Percentiles rank a stretch among this genome's conserved stretches.
Evolutionary conservation across 1,140 invertebrate genomes (phyloP).

Genomic region (Acyrthosiphon pisum): DNA sequence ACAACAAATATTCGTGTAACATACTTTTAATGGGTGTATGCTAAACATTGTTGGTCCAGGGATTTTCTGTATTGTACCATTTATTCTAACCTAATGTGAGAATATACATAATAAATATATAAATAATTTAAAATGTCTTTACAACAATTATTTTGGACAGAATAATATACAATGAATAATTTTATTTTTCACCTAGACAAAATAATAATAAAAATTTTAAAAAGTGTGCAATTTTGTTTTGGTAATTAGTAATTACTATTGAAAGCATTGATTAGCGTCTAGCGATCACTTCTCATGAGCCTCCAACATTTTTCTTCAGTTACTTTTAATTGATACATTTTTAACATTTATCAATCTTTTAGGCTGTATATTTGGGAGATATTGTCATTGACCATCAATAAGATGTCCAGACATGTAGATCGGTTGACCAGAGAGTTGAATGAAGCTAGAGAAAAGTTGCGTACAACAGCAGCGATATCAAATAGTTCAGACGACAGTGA

Average conservation of each 20-base stretch:
- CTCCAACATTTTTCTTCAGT: not conserved
- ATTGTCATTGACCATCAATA: conserved; percentile 92
- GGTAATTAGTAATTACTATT: no score
- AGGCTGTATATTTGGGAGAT: conserved; percentile 97
- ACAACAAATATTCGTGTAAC: no score
- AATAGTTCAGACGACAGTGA: conserved; percentile 75
- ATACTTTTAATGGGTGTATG: not conserved
- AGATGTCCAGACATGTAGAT: conserved; percentile 94
- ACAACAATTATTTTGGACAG: not conserved
- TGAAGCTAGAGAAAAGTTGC: conserved; percentile 84
- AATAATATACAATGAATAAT: not conserved
- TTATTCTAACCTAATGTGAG: not conserved
- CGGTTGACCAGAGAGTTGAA: conserved; percentile 84
- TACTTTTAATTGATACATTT: not conserved
- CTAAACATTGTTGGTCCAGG: not conserved
- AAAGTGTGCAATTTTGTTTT: no score
- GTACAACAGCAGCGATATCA: conserved; percentile 79
- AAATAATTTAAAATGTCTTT: not conserved
- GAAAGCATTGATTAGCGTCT: no score
- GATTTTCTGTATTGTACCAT: not conserved
- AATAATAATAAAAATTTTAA: no score
- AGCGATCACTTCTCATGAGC: not conserved
- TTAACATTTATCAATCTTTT: not conserved
- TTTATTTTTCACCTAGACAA: not conserved
- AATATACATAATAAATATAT: not conserved